Conservation (phyloP, 2,113 vertebrate species). For the Microtus ochrogaster region DNA sequence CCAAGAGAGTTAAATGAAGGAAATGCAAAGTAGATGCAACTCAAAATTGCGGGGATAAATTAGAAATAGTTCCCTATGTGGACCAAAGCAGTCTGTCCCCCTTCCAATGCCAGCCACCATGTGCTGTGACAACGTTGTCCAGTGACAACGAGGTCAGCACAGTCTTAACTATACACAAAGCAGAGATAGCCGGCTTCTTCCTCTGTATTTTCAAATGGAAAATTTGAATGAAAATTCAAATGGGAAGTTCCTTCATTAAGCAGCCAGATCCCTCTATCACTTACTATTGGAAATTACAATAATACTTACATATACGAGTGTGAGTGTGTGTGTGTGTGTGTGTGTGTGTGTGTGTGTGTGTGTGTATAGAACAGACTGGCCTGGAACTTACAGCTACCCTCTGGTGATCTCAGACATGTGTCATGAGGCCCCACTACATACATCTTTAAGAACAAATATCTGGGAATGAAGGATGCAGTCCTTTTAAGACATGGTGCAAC, state of each 20-base stretch:
- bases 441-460: neutral
- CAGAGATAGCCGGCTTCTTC: neutral
- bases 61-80: conserved; percentile 24
- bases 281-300: conserved; percentile 15
- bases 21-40: neutral
- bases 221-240: neutral
- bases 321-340: neutral
- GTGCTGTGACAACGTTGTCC: neutral
- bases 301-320: neutral
- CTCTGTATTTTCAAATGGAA: conserved; percentile 21
- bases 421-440: neutral
- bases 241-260: neutral
- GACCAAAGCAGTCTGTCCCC: neutral
- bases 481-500: conserved; percentile 6
- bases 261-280: conserved; percentile 34
- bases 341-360: neutral
- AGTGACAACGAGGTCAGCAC: conserved; percentile 21
- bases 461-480: neutral
- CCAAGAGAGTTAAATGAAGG: neutral
- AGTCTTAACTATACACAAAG: neutral
- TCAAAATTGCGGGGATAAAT: neutral
- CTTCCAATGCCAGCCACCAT: neutral
- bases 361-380: neutral
- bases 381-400: neutral
- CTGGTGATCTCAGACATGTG: neutral